Conservation (phyloP, 2,797 vertebrate genomes). For the Rhinogobio ventralis region DNA sequence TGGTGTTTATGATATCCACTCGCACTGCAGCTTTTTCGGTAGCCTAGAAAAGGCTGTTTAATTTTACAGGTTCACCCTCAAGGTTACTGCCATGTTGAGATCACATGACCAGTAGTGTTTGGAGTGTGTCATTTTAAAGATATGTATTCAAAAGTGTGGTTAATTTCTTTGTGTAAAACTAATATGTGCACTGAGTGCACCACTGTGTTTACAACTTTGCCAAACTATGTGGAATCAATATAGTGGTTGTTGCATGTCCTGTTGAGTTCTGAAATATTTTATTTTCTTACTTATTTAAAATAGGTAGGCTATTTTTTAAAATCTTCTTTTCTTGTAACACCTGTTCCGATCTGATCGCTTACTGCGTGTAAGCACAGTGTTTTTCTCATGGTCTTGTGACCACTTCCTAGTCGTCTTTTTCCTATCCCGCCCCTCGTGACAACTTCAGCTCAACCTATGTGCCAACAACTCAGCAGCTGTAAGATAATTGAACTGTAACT, state of each 20-base stretch:
- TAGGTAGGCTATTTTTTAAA: not conserved
- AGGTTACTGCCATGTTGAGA: not conserved
- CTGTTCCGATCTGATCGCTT: constrained; percentile 17
- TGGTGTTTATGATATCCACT: not conserved
- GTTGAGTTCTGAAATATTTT: too few relatives aligned
- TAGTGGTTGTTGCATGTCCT: not conserved
- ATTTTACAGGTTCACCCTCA: not conserved
- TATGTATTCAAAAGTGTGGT: not conserved
- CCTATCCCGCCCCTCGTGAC: constrained; percentile 20
- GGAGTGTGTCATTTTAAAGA: not conserved
- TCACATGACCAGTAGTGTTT: not conserved
- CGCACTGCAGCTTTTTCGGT: not conserved
- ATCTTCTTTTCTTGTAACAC: constrained; percentile 9
- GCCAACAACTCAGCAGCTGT: constrained; percentile 39
- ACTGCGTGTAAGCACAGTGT: constrained; percentile 27
- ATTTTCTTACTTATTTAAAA: not conserved
- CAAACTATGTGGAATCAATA: not conserved
- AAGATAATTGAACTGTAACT: constrained; percentile 3
- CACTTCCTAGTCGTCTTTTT: constrained; percentile 46
- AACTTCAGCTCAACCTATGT: constrained; percentile 1
- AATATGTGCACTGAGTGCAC: not conserved
- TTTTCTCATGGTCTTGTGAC: constrained; percentile 36
- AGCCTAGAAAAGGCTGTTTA: not conserved
- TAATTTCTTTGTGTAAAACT: not conserved
- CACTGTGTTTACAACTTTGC: not conserved